Evolutionary conservation across 2,797 vertebrate genomes (phyloP).

Genomic region (Sphenopsis melanotis): DNA sequence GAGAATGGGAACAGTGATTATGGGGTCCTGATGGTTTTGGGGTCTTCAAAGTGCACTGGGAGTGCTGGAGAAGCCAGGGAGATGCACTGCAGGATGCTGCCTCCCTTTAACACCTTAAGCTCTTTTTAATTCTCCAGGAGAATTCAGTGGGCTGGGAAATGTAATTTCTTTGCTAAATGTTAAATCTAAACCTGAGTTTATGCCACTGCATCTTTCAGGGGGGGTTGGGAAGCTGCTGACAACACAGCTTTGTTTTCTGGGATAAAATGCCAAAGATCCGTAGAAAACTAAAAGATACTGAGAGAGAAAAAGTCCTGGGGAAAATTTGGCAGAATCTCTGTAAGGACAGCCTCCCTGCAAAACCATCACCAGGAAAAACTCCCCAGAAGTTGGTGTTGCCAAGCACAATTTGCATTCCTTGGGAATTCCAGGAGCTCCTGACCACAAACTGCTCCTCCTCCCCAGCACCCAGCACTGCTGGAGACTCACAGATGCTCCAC

Average conservation of each 20-base stretch:
- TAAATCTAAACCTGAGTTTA: neutral
- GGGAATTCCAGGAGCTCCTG: neutral
- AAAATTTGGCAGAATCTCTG: slow-evolving; percentile 13
- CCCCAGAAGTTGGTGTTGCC: neutral
- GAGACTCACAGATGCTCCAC: neutral
- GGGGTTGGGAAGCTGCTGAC: neutral
- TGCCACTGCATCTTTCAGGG: neutral
- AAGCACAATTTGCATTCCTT: neutral
- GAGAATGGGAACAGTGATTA: neutral
- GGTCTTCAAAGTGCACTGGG: rapidly evolving
- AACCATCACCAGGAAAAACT: rapidly evolving
- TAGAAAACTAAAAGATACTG: neutral
- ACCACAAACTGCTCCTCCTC: rapidly evolving
- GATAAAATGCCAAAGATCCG: neutral
- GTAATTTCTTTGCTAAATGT: neutral
- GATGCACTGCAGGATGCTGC: neutral
- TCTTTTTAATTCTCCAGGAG: neutral
- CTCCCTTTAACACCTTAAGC: neutral
- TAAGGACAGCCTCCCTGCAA: neutral
- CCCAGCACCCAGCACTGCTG: rapidly evolving
- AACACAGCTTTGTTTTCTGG: neutral
- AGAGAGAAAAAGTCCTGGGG: neutral
- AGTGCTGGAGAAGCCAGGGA: neutral
- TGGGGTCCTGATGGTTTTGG: neutral
- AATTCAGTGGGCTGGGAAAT: neutral